A percentile compares a stretch with the other conserved stretches of the same genome.
These are phyloP conservation scores for Caenorhabditis plicata DNA, from an alignment of 2,888 invertebrate species.

Conservation along the genomic window DNA sequence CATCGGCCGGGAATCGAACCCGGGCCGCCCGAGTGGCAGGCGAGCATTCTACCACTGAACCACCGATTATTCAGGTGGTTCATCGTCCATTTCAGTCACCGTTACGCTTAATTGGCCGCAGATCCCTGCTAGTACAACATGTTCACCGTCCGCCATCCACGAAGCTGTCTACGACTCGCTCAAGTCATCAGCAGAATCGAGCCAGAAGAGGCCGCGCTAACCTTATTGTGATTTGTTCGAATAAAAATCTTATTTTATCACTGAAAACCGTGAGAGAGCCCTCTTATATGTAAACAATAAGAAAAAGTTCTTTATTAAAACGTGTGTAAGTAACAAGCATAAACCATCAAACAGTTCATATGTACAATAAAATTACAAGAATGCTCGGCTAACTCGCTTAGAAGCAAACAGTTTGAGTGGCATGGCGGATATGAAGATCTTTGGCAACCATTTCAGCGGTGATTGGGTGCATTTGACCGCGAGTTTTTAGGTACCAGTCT, in stretches of 20 bases:
- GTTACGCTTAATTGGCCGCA: not conserved
- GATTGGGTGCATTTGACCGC: slow-evolving; percentile 48
- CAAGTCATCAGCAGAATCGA: no score
- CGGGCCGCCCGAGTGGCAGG: slow-evolving; percentile 60
- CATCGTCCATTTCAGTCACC: not conserved
- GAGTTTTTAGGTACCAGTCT: slow-evolving; percentile 39
- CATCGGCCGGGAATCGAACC: slow-evolving; percentile 59
- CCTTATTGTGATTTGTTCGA: slow-evolving; percentile 1
- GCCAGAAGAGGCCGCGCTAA: no score
- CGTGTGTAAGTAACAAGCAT: no score
- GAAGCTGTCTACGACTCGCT: no score
- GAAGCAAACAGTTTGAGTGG: slow-evolving; percentile 52
- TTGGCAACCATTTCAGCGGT: slow-evolving; percentile 55
- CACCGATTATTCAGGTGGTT: not conserved
- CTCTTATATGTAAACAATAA: not conserved
- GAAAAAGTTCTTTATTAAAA: no score
- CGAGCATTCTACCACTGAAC: no score
- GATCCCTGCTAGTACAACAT: no score
- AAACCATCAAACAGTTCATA: not conserved
- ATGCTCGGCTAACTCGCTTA: slow-evolving; percentile 10
- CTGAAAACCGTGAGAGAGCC: not conserved
- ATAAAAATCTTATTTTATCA: not conserved
- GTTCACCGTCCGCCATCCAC: no score
- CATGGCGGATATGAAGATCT: slow-evolving; percentile 48
- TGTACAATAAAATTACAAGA: not conserved